Percentiles rank a stretch among this genome's conserved stretches.
phyloP scores from a whole-genome alignment of 1,140 invertebrate genomes.

The Hestina assimilis region DNA sequence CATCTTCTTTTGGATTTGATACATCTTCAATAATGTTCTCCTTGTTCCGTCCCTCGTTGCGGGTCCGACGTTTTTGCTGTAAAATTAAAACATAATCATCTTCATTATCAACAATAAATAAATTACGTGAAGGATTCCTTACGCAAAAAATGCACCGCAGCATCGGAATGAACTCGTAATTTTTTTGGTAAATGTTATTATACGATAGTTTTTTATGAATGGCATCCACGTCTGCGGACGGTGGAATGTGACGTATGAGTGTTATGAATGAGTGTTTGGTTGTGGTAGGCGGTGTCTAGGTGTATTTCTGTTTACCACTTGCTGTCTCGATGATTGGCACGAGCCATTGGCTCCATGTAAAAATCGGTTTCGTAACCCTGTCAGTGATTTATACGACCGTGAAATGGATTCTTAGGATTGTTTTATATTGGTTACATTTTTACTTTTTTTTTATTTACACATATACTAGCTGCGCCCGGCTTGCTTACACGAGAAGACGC shows the following conservation, averaged over 20 bases:
- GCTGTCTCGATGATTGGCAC: too few relatives aligned
- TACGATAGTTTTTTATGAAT: constrained; percentile 42
- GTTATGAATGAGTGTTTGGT: constrained; percentile 54
- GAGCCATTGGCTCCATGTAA: constrained; percentile 57
- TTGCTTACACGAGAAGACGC: too few relatives aligned
- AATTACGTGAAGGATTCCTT: constrained; percentile 35
- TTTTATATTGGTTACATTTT: not conserved
- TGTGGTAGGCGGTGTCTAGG: constrained; percentile 56
- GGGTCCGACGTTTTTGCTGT: constrained; percentile 66
- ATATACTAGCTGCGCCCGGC: too few relatives aligned
- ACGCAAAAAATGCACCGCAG: constrained; percentile 59
- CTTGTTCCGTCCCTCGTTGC: constrained; percentile 56
- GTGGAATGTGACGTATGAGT: constrained; percentile 30
- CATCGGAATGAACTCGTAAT: constrained; percentile 34
- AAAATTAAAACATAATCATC: constrained; percentile 33
- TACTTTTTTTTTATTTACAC: too few relatives aligned
- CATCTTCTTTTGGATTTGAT: constrained; percentile 20
- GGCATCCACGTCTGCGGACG: constrained; percentile 22
- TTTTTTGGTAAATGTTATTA: constrained; percentile 12
- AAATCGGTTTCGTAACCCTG: constrained; percentile 59
- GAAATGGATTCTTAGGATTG: constrained; percentile 6
- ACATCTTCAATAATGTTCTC: constrained; percentile 56
- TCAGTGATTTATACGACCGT: constrained; percentile 44
- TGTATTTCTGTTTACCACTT: constrained; percentile 67
- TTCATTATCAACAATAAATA: too few relatives aligned